phyloP scores from a whole-genome alignment of 2,797 vertebrate genomes.

The Gadopsis marmoratus region DNA sequence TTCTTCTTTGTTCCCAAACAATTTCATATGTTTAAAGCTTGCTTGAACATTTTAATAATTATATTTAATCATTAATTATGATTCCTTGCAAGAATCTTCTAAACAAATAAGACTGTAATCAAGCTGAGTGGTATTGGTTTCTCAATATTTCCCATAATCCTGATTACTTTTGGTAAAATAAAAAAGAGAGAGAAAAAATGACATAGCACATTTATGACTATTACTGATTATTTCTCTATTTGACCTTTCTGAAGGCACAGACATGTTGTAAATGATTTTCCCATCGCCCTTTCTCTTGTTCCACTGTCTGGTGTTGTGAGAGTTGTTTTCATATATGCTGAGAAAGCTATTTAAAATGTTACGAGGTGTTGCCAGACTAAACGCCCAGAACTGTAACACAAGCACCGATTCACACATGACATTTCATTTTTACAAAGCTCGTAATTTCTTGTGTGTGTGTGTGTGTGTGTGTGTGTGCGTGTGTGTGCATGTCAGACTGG shows the following conservation, averaged over 20 bases:
- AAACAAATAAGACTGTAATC: background rate
- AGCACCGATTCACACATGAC: background rate
- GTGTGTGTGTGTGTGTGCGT: background rate
- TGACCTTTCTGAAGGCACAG: background rate
- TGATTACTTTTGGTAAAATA: no score
- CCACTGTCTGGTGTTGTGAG: constrained; percentile 3
- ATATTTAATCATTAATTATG: background rate
- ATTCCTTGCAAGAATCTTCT: background rate
- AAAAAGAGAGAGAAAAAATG: background rate
- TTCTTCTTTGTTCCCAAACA: background rate
- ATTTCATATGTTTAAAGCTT: background rate
- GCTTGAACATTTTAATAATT: background rate
- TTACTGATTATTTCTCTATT: background rate
- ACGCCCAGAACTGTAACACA: background rate
- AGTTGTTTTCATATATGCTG: background rate
- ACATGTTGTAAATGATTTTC: background rate
- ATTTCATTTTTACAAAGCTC: background rate
- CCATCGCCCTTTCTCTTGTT: constrained; percentile 1
- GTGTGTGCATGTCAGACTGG: constrained; percentile 82
- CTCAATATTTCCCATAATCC: background rate
- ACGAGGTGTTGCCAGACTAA: background rate
- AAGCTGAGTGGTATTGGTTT: background rate
- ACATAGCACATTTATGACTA: background rate
- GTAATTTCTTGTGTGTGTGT: constrained; percentile 9
- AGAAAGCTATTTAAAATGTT: background rate